These are phyloP conservation scores for Leptoclinus maculatus DNA, from an alignment of 2,797 vertebrate genomes.

Conservation along the genomic window DNA sequence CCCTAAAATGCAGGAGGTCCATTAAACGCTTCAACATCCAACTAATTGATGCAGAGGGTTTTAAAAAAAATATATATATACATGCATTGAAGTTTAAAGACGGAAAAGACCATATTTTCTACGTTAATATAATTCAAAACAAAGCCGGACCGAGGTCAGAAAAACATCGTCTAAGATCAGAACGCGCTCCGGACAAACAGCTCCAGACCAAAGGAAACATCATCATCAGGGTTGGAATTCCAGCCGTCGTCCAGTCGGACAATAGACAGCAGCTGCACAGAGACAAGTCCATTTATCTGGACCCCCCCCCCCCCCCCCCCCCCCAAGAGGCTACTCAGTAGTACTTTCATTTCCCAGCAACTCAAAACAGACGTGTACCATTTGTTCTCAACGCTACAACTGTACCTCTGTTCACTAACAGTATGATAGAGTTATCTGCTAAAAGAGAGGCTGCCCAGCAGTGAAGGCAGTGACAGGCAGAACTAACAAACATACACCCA, in stretches of 20 bases:
- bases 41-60: conserved; percentile 8
- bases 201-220: conserved; percentile 50
- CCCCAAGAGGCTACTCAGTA: conserved; percentile 57
- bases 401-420: conserved; percentile 36
- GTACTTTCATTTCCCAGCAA: conserved; percentile 59
- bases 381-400: conserved; percentile 58
- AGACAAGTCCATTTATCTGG: conserved; percentile 67
- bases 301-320: conserved; percentile 54
- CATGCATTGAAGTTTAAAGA: background rate
- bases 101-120: conserved; percentile 10
- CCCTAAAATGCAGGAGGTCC: conserved; percentile 20
- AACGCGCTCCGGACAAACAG: conserved; percentile 5
- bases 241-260: conserved; percentile 52
- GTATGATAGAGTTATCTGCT: conserved; percentile 17
- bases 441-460: conserved; percentile 13
- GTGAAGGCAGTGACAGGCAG: background rate
- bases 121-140: conserved; percentile 5
- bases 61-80: background rate
- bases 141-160: background rate
- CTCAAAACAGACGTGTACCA: conserved; percentile 64
- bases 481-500: background rate
- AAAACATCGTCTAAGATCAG: conserved; percentile 9
- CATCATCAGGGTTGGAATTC: conserved; percentile 57
- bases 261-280: conserved; percentile 67
- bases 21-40: background rate